Evolutionary conservation across 2,888 invertebrate genomes (phyloP).

Genomic region (Lapara coniferarum): DNA sequence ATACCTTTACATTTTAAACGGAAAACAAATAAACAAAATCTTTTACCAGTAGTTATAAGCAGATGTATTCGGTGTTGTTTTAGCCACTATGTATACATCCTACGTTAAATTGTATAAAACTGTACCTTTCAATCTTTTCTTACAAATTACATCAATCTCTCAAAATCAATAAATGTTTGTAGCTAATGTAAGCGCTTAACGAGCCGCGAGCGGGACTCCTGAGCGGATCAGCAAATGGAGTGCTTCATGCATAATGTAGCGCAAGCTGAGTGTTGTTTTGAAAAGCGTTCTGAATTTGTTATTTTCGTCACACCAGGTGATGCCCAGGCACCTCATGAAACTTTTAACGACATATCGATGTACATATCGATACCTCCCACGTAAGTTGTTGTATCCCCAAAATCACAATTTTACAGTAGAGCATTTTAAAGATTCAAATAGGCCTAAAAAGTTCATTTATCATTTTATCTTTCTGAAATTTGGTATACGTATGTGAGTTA

Average conservation of each 20-base stretch:
- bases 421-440: too few species aligned
- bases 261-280: conserved; percentile 81
- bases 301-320: conserved; percentile 81
- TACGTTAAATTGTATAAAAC: conserved; percentile 23
- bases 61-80: too few species aligned
- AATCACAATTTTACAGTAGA: too few species aligned
- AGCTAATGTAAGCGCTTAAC: conserved; percentile 83
- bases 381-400: too few species aligned
- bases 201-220: conserved; percentile 80
- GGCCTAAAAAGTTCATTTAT: too few species aligned
- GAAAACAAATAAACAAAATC: too few species aligned
- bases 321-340: conserved; percentile 77
- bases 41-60: too few species aligned
- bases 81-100: neutral
- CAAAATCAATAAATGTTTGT: conserved; percentile 81
- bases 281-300: conserved; percentile 82
- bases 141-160: conserved; percentile 75
- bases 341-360: conserved; percentile 70
- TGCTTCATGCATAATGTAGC: conserved; percentile 83
- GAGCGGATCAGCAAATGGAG: conserved; percentile 84
- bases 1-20: too few species aligned
- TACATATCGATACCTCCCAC: too few species aligned
- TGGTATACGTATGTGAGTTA: too few species aligned
- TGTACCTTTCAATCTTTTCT: conserved; percentile 41
- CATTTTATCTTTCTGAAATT: too few species aligned